These are phyloP conservation scores for Stenodera caucasica DNA, from an alignment of 2,888 invertebrate genomes.

Conservation along the genomic window DNA sequence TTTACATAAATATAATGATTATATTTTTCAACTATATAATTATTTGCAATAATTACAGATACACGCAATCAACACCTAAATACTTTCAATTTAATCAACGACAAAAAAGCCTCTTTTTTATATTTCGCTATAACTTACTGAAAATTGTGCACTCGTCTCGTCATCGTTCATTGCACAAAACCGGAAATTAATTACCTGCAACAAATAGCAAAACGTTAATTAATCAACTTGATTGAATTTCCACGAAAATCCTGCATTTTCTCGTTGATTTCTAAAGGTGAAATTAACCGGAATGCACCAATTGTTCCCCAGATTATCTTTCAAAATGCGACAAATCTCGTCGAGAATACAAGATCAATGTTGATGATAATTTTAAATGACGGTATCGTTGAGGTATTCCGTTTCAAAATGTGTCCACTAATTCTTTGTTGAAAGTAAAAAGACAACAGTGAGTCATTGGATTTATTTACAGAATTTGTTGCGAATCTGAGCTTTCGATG, in stretches of 20 bases:
- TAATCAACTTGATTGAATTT: too few relatives aligned
- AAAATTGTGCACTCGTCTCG: background rate
- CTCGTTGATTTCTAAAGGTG: too few relatives aligned
- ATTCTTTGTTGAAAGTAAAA: conserved; percentile 25
- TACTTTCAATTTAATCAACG: background rate
- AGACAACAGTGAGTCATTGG: background rate
- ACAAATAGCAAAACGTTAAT: conserved; percentile 12
- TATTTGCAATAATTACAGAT: conserved; percentile 21
- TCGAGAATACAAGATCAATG: conserved; percentile 1
- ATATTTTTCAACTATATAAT: conserved; percentile 18
- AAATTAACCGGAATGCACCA: background rate
- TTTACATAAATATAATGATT: conserved; percentile 12
- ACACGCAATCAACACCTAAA: conserved; percentile 17
- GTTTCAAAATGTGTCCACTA: conserved; percentile 19
- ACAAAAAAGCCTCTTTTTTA: too few relatives aligned
- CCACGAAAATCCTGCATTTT: too few relatives aligned
- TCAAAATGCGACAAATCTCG: background rate
- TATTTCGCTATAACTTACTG: too few relatives aligned
- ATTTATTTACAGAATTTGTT: background rate
- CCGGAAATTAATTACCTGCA: conserved; percentile 17
- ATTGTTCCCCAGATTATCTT: background rate
- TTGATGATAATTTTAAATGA: conserved; percentile 24
- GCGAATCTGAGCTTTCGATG: too few relatives aligned
- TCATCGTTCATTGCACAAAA: conserved; percentile 9
- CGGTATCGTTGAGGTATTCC: conserved; percentile 27